Base-by-base conservation (phyloP, 92 coral and sea anemone genomes). In the Pocillopora grandis region DNA sequence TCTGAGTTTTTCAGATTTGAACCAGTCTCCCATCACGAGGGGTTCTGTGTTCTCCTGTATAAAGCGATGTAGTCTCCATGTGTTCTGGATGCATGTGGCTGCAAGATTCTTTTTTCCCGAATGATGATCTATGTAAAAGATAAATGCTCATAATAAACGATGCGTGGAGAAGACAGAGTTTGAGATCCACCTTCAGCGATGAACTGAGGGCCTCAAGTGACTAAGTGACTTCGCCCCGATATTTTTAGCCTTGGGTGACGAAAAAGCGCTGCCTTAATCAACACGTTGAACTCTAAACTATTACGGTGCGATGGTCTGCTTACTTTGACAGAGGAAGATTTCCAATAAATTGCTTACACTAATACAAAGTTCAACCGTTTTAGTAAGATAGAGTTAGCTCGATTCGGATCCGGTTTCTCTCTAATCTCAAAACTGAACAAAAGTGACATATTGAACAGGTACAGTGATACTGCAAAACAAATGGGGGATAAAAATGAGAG, bases 41-140 rank as follows among this genome's bases (percentile, higher is more conserved):
- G 92, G 81, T n/a, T 86, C 88, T 12, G 83, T 79, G 87, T 97
- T 93, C 73, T 80, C 68, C 62, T 87, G 93, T 18, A 85, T 80
- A 73, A 89, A 97, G 70, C 71, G 79, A 80, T 90, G 79, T 78
- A 90, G 89, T 81, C 95, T 81, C 99, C 99, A 97, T 78, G 82
- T 90, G 64, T 94, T 92, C 75, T 97, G 98, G 67, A 97, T 92
- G 62, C 95, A 94, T 14, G 65, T 81, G 10, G 99, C 99, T 19
- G 99, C 99, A 52, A 87, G 75, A 16, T 62, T 79, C 88, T 88
- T 97, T 57, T 87, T 93, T 66, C 61, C 72, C 61, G 76, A 42
- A 15, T 73, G 58, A 82, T 94, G 95, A 33, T 92, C 98, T 96
- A 64, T 20, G 23, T 80, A 14, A 33, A 64, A 35, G 71, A 9